These are phyloP conservation scores for Pseudomyrmex gracilis DNA, from an alignment of 1,140 invertebrate genomes.

Conservation along the genomic window DNA sequence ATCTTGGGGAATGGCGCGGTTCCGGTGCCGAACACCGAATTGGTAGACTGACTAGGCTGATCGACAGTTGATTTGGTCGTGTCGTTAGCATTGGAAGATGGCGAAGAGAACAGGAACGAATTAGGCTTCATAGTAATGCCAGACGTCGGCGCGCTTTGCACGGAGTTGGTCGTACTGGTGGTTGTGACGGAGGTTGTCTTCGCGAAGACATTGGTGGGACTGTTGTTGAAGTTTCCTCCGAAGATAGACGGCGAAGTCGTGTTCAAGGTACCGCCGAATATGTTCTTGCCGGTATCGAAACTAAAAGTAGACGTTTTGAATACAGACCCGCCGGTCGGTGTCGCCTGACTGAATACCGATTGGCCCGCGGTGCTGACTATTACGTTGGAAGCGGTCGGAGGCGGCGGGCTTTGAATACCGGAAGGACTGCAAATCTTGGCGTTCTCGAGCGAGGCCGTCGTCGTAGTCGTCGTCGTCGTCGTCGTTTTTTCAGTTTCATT, in stretches of 20 bases:
- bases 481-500: conserved; percentile 1
- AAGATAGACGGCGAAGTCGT: background rate
- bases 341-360: conserved; percentile 25
- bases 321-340: conserved; percentile 5
- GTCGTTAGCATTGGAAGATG: background rate
- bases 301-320: conserved; percentile 47
- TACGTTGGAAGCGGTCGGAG: background rate
- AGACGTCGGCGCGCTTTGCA: background rate
- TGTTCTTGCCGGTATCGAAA: conserved; percentile 31
- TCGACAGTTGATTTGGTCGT: background rate
- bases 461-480: background rate
- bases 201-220: background rate
- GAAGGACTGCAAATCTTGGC: conserved; percentile 78
- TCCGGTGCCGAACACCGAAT: conserved; percentile 29
- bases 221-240: background rate
- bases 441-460: conserved; percentile 58
- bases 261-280: conserved; percentile 52
- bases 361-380: background rate
- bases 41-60: conserved; percentile 20
- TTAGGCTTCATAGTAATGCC: background rate
- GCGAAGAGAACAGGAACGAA: conserved; percentile 2
- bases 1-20: conserved; percentile 45
- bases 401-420: conserved; percentile 10
- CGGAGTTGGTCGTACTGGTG: background rate
- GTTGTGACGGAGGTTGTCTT: conserved; percentile 12